Evolutionary conservation across 1,140 invertebrate species (phyloP), one percentile per base, ranked within the genome.

Genomic region (Colletes gigas): DNA sequence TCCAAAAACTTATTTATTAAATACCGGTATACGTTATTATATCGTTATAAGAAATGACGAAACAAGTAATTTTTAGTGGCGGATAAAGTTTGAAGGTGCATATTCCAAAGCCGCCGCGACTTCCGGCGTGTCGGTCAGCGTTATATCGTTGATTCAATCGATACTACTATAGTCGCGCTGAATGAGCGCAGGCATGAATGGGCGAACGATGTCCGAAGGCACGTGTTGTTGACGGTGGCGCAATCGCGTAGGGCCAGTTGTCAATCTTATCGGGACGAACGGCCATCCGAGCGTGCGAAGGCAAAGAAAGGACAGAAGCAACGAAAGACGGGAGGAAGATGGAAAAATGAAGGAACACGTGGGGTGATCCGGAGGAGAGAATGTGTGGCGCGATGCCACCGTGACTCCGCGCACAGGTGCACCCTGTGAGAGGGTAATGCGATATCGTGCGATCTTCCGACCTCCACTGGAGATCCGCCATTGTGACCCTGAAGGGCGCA

Each of bases 371-470:
- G 9, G n/a, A 52, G 2, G 19, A 65, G 50, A 67, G 82, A 83
- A 81, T 83, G 78, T 59, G 47, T 71, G 82, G 63, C 77, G 63
- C 55, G 77, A 81, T 81, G 66, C 57, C 73, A 73, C 55, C 21
- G 59, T 50, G 63, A n/a, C 17, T 80, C 17, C 59, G 65, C 57
- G 73, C 84, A 82, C 88, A 89, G 88, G 89, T 89, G 87, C 81
- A 87, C 59, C 75, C 55, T 47, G n/a, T 41, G 57, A 68, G 15
- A 73, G 71, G 54, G 89, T 89, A 90, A 90, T 54, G 52, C 71
- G 88, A 90, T 89, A 88, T 88, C 85, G 83, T 84, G 85, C 78
- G 85, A 89, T 88, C 82, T 79, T 76, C 62, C 76, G 78, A 84
- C 59, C 83, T 72, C 63, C 57, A 44, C 14, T 15, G 12, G 55